Base-by-base conservation (phyloP, 1,140 invertebrate species). In the Heliconius eleuchia region DNA sequence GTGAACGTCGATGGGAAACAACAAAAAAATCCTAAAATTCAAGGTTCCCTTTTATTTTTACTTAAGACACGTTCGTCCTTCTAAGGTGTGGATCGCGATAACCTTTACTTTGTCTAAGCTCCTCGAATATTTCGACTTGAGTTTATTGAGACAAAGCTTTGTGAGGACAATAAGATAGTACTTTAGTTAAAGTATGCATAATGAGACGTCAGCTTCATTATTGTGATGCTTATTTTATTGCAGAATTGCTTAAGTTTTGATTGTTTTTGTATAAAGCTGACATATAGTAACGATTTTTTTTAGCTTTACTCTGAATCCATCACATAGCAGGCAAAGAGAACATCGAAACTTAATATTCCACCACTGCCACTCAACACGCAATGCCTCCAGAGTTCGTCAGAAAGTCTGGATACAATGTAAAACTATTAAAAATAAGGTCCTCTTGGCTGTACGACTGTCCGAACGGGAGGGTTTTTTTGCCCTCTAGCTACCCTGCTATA, bases 171-270 rank as follows among this genome's bases (percentile, higher is more conserved):
- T 60, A 74, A 23, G 73, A 55, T 74, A 57, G 73, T 52, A 19
- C 73, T 74, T 46, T n/a, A 55, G 27, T 74, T 57, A 55, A 74
- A 74, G 30, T 74, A n/a, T 74, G 30, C 52, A 74, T 74, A 55
- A 57, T 66, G 60, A 30, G 60, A 3, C 60, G 60, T 66, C 60
- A 66, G 60, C 60, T 66, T 66, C 60, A 27, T 66, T 66, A 27
- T 66, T 66, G 60, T 66, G 30, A 66, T 66, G 27, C 60, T 27
- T 23, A 66, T 30, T 66, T 66, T 30, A 66, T 66, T 66, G 60
- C 11, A 23, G 60, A 66, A 66, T 30, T 66, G 27, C n/a, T 66
- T 30, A 66, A 66, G 9, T 30, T 66, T 66, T 30, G 23, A 66
- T 23, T 66, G 23, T 66, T 27, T 60, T 60, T 57, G 8, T 60